A percentile compares a stretch with the other conserved stretches of the same genome.
phyloP scores from a whole-genome alignment of 2,888 invertebrate species.

The Protonemura montana region DNA sequence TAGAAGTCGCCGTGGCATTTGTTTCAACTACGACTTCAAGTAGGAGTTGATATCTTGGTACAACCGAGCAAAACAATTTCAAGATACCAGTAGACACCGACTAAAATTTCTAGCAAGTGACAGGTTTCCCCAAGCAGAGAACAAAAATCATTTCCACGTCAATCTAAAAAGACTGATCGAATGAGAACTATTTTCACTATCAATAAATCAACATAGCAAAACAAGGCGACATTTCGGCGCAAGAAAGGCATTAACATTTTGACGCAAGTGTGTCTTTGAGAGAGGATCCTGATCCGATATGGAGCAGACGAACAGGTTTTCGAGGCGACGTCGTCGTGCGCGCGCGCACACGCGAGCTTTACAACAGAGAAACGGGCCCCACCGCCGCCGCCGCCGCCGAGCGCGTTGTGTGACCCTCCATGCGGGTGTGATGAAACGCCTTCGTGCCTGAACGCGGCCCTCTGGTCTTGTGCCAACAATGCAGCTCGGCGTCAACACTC shows the following conservation, averaged over 20 bases:
- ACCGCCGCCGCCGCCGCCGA: not conserved
- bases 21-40: too few relatives aligned
- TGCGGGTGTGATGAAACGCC: not conserved
- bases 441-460: not conserved
- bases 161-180: not conserved
- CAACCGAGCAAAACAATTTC: too few relatives aligned
- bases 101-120: not conserved
- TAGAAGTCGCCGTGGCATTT: too few relatives aligned
- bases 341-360: not conserved
- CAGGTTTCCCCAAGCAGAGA: not conserved
- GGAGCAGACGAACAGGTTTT: not conserved
- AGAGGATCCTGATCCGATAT: constrained; percentile 12
- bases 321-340: not conserved
- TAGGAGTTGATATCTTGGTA: too few relatives aligned
- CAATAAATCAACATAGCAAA: not conserved
- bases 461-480: not conserved
- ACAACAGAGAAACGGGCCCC: not conserved
- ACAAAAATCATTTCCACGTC: not conserved
- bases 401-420: not conserved
- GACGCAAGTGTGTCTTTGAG: constrained; percentile 1
- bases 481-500: not conserved
- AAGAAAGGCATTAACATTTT: not conserved
- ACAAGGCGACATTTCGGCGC: not conserved
- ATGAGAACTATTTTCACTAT: not conserved
- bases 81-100: not conserved